Conservation (phyloP, 2,888 invertebrate species). For the Crepidodera aurea region DNA sequence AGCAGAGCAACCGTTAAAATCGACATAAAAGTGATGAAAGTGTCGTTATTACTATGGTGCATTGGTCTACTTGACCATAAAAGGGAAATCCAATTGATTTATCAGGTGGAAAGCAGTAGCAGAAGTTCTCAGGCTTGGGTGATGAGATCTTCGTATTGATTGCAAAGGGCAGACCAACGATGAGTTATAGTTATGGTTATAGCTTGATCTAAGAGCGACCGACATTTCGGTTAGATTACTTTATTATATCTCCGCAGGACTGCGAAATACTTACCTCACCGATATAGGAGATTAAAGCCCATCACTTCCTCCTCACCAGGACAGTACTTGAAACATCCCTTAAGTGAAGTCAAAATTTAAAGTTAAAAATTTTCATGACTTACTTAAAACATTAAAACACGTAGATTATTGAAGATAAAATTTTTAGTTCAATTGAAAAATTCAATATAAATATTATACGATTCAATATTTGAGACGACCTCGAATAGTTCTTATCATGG, state of each 20-base stretch:
- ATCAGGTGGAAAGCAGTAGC: constrained; percentile 59
- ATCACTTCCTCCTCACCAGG: constrained; percentile 55
- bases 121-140: constrained; percentile 49
- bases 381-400: no score
- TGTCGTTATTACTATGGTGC: constrained; percentile 19
- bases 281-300: constrained; percentile 60
- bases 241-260: constrained; percentile 59
- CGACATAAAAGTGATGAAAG: constrained; percentile 22
- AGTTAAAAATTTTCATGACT: no score
- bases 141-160: constrained; percentile 48
- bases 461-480: no score
- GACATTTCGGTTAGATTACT: constrained; percentile 60
- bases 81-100: constrained; percentile 56
- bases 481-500: no score
- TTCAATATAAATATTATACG: no score
- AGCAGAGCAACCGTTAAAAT: constrained; percentile 21
- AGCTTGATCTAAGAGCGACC: constrained; percentile 56
- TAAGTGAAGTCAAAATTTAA: no score
- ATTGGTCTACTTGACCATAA: constrained; percentile 22
- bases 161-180: constrained; percentile 51
- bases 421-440: no score
- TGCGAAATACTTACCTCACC: constrained; percentile 57
- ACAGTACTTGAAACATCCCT: neutral
- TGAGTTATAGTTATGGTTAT: constrained; percentile 63
- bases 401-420: no score